Conservation (phyloP, 2,113 vertebrate species). For the Tursiops truncatus region DNA sequence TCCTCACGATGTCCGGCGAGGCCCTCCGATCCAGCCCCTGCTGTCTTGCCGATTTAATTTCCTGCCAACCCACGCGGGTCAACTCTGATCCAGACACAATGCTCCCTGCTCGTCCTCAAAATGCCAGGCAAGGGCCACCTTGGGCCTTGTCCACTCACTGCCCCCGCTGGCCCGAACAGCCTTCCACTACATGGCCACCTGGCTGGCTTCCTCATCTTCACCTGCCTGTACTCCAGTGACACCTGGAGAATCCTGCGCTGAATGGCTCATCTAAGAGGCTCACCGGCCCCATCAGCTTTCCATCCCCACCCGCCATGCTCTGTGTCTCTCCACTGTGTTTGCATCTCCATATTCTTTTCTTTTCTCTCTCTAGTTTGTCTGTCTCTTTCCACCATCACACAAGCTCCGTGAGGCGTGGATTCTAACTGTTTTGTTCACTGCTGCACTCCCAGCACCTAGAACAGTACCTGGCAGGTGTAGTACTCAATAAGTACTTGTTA, state of each 20-base stretch:
- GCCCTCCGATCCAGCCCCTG: background rate
- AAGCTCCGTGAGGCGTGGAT: background rate
- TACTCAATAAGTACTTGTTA: background rate
- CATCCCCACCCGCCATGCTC: background rate
- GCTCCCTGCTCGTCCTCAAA: background rate
- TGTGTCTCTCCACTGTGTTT: too few relatives aligned
- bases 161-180: background rate
- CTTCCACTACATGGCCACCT: background rate
- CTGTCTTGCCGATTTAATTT: background rate
- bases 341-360: background rate
- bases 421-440: background rate
- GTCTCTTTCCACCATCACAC: background rate
- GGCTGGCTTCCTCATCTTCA: background rate
- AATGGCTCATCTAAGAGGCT: background rate
- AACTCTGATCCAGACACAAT: too few relatives aligned
- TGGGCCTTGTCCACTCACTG: background rate
- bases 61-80: background rate
- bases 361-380: background rate
- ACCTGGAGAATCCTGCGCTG: background rate
- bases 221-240: background rate
- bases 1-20: background rate
- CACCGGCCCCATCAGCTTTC: rapidly evolving
- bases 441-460: too few relatives aligned
- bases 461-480: background rate
- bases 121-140: background rate